These are phyloP conservation scores for Sceloporus undulatus DNA, from an alignment of 2,113 vertebrate species.

Conservation along the genomic window DNA sequence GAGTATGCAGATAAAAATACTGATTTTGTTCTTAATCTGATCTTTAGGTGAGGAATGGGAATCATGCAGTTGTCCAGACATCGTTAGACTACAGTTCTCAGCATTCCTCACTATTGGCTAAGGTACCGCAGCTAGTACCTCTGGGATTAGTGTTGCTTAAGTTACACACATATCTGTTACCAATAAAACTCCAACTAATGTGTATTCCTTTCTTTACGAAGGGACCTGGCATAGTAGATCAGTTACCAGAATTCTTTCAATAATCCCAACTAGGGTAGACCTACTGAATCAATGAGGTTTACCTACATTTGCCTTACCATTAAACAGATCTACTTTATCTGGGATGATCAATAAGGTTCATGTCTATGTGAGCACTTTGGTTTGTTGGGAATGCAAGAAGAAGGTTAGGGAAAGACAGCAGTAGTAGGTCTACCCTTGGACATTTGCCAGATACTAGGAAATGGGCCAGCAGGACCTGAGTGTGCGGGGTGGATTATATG, in stretches of 20 bases:
- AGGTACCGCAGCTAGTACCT: no score
- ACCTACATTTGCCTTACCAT: no score
- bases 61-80: no score
- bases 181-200: slow-evolving; percentile 33
- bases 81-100: no score
- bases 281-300: no score
- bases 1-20: slow-evolving; percentile 67
- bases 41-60: no score
- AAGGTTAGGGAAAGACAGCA: slow-evolving; percentile 23
- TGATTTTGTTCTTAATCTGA: slow-evolving; percentile 51
- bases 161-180: slow-evolving; percentile 53
- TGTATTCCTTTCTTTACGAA: neutral
- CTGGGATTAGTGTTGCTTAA: no score
- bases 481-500: no score
- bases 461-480: no score
- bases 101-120: no score
- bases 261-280: no score
- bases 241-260: neutral
- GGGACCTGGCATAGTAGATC: slow-evolving; percentile 48
- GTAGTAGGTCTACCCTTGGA: neutral
- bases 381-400: slow-evolving; percentile 29
- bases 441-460: neutral
- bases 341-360: neutral
- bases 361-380: neutral
- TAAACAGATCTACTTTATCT: no score